A percentile compares a stretch with the other conserved stretches of the same genome.
Evolutionary conservation across 2,113 vertebrate genomes (phyloP).

Genomic region (Poicephalus meyeri): DNA sequence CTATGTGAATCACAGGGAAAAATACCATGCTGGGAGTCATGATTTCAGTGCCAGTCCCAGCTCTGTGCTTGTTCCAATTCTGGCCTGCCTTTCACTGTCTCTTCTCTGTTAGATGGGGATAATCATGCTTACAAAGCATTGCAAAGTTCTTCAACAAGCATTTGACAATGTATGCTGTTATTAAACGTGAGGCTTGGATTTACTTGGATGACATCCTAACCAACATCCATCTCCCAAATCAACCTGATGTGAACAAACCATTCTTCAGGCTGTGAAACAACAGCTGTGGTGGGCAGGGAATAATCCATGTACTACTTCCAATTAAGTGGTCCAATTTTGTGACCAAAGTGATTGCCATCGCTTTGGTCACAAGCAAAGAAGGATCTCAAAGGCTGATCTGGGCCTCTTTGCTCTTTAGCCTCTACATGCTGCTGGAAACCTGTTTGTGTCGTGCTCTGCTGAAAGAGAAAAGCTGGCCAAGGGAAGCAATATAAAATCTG

Average conservation of each 20-base stretch:
- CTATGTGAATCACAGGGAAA: background rate
- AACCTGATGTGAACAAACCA: background rate
- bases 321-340: background rate
- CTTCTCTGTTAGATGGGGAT: background rate
- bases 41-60: background rate
- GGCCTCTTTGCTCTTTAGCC: background rate
- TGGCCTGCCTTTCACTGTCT: background rate
- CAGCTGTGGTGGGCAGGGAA: background rate
- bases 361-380: background rate
- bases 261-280: background rate
- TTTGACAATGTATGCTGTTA: background rate
- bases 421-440: background rate
- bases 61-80: background rate
- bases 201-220: background rate
- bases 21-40: fast-evolving
- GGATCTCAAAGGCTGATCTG: background rate
- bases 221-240: background rate
- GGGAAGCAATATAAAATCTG: background rate
- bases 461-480: background rate
- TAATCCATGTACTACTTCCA: background rate
- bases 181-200: background rate
- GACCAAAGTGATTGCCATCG: background rate
- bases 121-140: background rate
- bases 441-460: fast-evolving
- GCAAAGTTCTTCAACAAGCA: background rate